phyloP scores from a whole-genome alignment of 2,888 invertebrate species.

The Chalcosyrphus nemorum region DNA sequence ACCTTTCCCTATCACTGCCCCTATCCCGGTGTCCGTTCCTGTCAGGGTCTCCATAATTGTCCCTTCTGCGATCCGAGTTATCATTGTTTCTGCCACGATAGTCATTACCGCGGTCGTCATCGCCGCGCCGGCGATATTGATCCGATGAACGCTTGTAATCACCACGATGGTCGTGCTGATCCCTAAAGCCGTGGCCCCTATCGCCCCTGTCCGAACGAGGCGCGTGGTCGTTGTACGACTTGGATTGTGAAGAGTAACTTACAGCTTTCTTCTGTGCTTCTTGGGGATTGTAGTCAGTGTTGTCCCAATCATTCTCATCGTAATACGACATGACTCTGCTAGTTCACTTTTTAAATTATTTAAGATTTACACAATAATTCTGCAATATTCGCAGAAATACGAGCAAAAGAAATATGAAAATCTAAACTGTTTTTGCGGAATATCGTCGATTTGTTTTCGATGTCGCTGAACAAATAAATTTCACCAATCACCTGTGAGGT shows the following conservation, averaged over 20 bases:
- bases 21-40: too few relatives aligned
- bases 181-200: neutral
- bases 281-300: conserved; percentile 21
- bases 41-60: too few relatives aligned
- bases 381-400: neutral
- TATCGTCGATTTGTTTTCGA: neutral
- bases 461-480: neutral
- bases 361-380: neutral
- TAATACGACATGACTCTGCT: conserved; percentile 5
- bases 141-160: conserved; percentile 37
- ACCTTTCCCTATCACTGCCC: too few relatives aligned
- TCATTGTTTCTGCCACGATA: conserved; percentile 27
- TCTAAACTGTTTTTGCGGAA: neutral
- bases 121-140: conserved; percentile 11
- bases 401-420: neutral
- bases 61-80: conserved; percentile 18
- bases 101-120: conserved; percentile 6
- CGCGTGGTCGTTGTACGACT: conserved; percentile 8
- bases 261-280: neutral
- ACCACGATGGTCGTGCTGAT: conserved; percentile 35
- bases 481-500: neutral
- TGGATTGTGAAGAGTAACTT: conserved; percentile 7
- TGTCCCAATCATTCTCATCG: conserved; percentile 64
- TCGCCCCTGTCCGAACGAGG: neutral
- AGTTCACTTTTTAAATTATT: neutral